Evolutionary conservation across 1,140 invertebrate genomes (phyloP).

Genomic region (Ridgeia piscesae): DNA sequence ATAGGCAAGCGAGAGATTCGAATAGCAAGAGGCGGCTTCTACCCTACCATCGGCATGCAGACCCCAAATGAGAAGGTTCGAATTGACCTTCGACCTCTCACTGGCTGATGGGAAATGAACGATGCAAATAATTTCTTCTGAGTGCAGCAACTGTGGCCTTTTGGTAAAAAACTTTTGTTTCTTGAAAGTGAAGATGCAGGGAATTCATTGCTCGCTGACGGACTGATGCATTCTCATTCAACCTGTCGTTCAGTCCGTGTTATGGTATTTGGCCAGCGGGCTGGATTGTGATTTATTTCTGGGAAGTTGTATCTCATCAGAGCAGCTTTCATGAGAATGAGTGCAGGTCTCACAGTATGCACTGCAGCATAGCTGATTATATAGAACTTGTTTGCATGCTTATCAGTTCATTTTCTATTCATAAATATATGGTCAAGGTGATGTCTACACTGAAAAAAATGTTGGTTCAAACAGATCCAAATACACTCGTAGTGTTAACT

Average conservation of each 20-base stretch:
- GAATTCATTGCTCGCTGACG: too few relatives aligned
- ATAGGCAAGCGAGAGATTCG: slow-evolving; percentile 61
- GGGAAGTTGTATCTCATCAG: not conserved
- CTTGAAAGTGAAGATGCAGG: too few relatives aligned
- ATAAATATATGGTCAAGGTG: not conserved
- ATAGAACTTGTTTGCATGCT: not conserved
- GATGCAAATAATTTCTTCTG: not conserved
- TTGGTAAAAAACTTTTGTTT: too few relatives aligned
- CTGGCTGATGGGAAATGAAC: slow-evolving; percentile 54
- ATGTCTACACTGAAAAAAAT: not conserved
- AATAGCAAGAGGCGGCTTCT: slow-evolving; percentile 65
- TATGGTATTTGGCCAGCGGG: too few relatives aligned
- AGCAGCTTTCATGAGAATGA: not conserved
- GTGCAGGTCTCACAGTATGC: not conserved
- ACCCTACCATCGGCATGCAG: slow-evolving; percentile 66
- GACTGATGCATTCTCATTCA: too few relatives aligned
- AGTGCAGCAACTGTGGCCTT: not conserved
- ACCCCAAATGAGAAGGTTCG: slow-evolving; percentile 63
- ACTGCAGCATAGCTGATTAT: not conserved
- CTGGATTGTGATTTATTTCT: too few relatives aligned
- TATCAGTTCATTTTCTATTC: not conserved
- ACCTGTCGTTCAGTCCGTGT: too few relatives aligned
- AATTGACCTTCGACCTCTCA: slow-evolving; percentile 63
- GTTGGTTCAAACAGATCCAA: not conserved
- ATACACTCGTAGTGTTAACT: too few relatives aligned